Conservation (phyloP, 2,888 invertebrate genomes). For the Tinea pellionella region DNA sequence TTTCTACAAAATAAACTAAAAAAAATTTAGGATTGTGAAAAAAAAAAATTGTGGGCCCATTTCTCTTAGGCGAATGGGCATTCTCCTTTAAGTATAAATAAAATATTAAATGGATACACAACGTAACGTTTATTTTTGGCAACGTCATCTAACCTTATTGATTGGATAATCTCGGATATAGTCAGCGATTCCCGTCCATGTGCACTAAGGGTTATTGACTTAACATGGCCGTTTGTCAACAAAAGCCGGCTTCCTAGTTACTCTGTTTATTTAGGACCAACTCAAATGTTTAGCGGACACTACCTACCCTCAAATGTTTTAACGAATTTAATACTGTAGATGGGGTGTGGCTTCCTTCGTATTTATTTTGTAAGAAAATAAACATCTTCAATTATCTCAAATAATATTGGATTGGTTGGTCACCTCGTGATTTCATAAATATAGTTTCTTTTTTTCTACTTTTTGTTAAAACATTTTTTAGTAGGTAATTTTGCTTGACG, state of each 20-base stretch:
- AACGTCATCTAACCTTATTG: background rate
- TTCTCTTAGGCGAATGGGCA: no score
- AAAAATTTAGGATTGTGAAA: no score
- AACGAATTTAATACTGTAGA: background rate
- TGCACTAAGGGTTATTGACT: background rate
- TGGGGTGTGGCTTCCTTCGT: background rate
- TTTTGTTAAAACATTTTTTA: no score
- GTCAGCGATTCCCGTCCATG: background rate
- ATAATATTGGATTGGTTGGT: no score
- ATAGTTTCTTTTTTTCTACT: no score
- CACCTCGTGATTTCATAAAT: no score
- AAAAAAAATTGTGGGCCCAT: no score
- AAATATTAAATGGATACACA: no score
- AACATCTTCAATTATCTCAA: no score
- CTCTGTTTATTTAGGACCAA: background rate
- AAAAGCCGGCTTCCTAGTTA: background rate
- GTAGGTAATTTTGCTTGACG: no score
- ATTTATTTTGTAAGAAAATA: background rate
- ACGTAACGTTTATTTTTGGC: background rate
- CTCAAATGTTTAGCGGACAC: background rate
- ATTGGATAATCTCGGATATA: background rate
- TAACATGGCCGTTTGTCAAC: background rate
- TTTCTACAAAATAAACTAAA: no score
- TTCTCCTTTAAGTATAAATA: no score
- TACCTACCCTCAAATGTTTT: conserved; percentile 4